Percentiles rank a stretch among this genome's conserved stretches.
These are phyloP conservation scores for Drosophila punjabiensis DNA, from an alignment of 1,140 invertebrate genomes.

Conservation along the genomic window DNA sequence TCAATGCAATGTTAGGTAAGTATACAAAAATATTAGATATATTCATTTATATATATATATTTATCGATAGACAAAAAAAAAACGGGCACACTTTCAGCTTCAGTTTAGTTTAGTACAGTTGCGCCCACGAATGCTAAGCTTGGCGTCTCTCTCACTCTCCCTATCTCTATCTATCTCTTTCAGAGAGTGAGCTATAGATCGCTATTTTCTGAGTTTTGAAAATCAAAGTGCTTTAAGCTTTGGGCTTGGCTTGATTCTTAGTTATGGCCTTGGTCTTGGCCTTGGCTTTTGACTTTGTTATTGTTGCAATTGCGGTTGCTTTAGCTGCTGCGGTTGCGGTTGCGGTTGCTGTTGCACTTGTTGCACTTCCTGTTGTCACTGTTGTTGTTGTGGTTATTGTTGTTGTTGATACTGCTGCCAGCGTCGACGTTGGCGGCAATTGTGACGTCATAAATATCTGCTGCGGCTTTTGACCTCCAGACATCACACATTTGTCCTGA, in stretches of 20 bases:
- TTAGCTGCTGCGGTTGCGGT: slow-evolving; percentile 21
- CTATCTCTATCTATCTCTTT: too few species aligned
- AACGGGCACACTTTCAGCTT: slow-evolving; percentile 42
- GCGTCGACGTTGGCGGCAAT: slow-evolving; percentile 41
- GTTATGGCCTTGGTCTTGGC: slow-evolving; percentile 33
- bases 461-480: slow-evolving; percentile 65
- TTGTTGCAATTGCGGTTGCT: slow-evolving; percentile 30
- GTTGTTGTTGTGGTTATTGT: slow-evolving; percentile 26
- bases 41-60: slow-evolving; percentile 14
- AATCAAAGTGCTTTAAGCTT: slow-evolving; percentile 42
- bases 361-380: slow-evolving; percentile 14
- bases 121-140: not conserved
- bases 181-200: slow-evolving; percentile 10
- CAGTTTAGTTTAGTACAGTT: slow-evolving; percentile 59
- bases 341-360: slow-evolving; percentile 28
- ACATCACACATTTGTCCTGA: slow-evolving; percentile 85
- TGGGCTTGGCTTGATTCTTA: slow-evolving; percentile 41
- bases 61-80: slow-evolving; percentile 23
- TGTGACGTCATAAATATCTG: slow-evolving; percentile 81
- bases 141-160: not conserved
- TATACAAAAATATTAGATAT: slow-evolving; percentile 33
- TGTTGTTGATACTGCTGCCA: slow-evolving; percentile 28
- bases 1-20: slow-evolving; percentile 5
- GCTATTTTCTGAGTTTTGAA: not conserved
- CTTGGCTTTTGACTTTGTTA: slow-evolving; percentile 28